These are phyloP conservation scores for Olivierus martensii DNA, from an alignment of 1,140 invertebrate species.

Conservation along the genomic window DNA sequence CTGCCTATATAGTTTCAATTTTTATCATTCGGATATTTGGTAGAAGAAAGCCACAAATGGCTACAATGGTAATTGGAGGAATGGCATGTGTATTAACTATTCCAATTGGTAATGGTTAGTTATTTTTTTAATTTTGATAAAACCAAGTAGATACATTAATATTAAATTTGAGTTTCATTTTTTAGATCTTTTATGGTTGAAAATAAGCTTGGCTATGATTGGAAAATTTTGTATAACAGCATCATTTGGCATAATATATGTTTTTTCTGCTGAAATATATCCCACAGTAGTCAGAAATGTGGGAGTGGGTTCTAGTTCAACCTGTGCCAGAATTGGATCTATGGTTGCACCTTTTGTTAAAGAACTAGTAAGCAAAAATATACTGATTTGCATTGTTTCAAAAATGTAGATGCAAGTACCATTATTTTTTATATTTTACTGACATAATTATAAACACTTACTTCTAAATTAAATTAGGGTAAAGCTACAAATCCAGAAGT, in stretches of 20 bases:
- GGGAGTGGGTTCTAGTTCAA: slow-evolving; percentile 27
- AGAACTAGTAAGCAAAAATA: slow-evolving; percentile 30
- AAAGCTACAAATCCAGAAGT: slow-evolving; percentile 7
- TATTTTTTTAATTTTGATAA: too few relatives aligned
- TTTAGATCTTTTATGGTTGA: slow-evolving; percentile 43
- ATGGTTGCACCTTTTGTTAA: slow-evolving; percentile 36
- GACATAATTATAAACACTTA: too few relatives aligned
- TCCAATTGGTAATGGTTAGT: too few relatives aligned
- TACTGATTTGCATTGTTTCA: not conserved
- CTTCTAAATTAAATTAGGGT: not conserved
- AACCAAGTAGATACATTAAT: too few relatives aligned
- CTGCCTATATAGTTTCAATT: slow-evolving; percentile 38
- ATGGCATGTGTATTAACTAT: not conserved
- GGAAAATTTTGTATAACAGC: slow-evolving; percentile 69
- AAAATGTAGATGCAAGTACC: too few relatives aligned
- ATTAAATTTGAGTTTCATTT: not conserved
- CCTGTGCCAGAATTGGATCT: slow-evolving; percentile 26
- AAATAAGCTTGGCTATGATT: slow-evolving; percentile 54
- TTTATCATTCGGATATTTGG: not conserved
- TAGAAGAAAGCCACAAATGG: not conserved
- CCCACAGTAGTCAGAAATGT: slow-evolving; percentile 44
- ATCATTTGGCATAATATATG: slow-evolving; percentile 61
- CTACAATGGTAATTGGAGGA: not conserved
- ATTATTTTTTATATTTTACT: too few relatives aligned
- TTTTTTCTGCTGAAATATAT: slow-evolving; percentile 68